Evolutionary conservation across 2,888 invertebrate genomes (phyloP).

Genomic region (Melinaea marsaeus): DNA sequence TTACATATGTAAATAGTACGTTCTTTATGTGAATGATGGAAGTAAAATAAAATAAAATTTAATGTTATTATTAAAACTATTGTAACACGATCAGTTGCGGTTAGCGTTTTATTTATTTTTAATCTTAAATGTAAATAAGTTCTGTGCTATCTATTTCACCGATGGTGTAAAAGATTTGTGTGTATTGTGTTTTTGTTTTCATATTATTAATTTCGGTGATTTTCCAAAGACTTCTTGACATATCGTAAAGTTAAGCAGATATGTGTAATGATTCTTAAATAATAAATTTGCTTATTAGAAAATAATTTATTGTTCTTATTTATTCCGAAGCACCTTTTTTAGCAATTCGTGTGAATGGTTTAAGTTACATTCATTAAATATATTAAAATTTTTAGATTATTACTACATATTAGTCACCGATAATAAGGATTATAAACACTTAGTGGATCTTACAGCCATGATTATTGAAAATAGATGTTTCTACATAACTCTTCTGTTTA

Average conservation of each 20-base stretch:
- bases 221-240: constrained; percentile 73
- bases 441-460: no score
- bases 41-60: constrained; percentile 24
- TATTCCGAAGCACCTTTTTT: not conserved
- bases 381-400: no score
- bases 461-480: no score
- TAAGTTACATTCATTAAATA: not conserved
- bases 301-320: constrained; percentile 31
- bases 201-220: constrained; percentile 51
- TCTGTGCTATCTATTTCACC: constrained; percentile 32
- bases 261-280: constrained; percentile 65
- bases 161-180: constrained; percentile 12
- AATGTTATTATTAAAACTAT: constrained; percentile 23
- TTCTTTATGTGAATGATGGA: constrained; percentile 28
- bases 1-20: constrained; percentile 40
- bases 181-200: constrained; percentile 20
- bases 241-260: constrained; percentile 67
- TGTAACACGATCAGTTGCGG: constrained; percentile 26
- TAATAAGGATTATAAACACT: no score
- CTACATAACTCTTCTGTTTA: no score
- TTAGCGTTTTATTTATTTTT: constrained; percentile 21
- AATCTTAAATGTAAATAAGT: constrained; percentile 28
- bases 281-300: constrained; percentile 74
- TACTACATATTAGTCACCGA: no score
- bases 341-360: not conserved